Conservation (phyloP, 2,888 invertebrate genomes). For the Sesamia inferens region DNA sequence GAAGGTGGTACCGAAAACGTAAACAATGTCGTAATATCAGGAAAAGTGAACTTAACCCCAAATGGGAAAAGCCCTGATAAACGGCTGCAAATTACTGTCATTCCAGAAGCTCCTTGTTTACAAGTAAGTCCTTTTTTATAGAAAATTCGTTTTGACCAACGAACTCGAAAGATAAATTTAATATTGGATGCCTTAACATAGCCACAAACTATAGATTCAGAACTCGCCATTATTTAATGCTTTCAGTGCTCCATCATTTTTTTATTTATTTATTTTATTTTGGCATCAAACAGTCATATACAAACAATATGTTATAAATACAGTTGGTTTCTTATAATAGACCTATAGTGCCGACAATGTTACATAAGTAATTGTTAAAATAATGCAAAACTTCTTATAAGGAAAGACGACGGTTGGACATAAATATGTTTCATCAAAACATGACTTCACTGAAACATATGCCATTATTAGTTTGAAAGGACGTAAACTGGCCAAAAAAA, state of each 20-base stretch:
- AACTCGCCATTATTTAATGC: background rate
- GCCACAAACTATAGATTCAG: background rate
- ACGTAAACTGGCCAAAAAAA: too few relatives aligned
- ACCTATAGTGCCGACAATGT: too few relatives aligned
- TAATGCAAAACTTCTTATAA: too few relatives aligned
- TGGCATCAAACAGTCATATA: too few relatives aligned
- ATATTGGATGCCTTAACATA: background rate
- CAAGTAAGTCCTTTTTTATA: constrained; percentile 88
- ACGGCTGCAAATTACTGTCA: constrained; percentile 93
- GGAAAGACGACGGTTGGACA: too few relatives aligned
- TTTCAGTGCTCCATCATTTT: background rate
- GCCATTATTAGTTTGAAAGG: too few relatives aligned
- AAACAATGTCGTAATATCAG: constrained; percentile 87
- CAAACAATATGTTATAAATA: too few relatives aligned
- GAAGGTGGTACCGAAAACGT: constrained; percentile 79
- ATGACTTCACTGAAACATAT: too few relatives aligned
- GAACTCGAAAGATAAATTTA: background rate
- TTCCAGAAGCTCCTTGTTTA: constrained; percentile 95
- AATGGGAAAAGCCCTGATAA: constrained; percentile 91
- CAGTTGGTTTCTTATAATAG: too few relatives aligned
- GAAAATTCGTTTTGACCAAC: background rate
- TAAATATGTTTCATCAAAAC: too few relatives aligned
- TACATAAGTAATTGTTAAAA: too few relatives aligned
- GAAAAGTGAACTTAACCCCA: constrained; percentile 90
- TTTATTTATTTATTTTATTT: too few relatives aligned